These are phyloP conservation scores for Stichodactyla mertensii DNA, from an alignment of 64 coral and sea anemone genomes.

Conservation along the genomic window DNA sequence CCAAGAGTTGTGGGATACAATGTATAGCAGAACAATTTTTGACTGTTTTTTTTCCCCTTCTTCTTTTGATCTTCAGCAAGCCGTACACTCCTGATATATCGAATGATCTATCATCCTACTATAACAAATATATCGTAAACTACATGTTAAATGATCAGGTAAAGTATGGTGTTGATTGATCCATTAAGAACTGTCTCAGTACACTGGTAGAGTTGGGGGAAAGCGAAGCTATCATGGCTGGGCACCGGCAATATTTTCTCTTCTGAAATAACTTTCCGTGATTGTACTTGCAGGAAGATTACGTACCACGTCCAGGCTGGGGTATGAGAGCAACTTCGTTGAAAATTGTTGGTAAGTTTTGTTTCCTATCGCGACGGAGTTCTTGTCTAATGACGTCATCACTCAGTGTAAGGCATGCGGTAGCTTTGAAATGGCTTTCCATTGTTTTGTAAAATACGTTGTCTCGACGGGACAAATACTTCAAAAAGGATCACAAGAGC, in stretches of 20 bases:
- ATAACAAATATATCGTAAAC: conserved; percentile 72
- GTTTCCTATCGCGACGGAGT: no score
- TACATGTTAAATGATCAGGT: conserved; percentile 84
- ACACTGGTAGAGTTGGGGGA: no score
- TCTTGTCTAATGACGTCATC: no score
- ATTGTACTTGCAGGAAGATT: conserved; percentile 30
- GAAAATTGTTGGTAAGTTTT: conserved; percentile 33
- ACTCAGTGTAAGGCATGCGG: no score
- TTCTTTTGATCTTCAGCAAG: conserved; percentile 37
- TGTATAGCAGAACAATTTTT: neutral
- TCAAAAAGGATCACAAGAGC: no score
- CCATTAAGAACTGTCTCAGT: no score
- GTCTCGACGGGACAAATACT: no score
- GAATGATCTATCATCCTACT: conserved; percentile 72
- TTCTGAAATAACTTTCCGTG: no score
- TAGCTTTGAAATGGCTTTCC: no score
- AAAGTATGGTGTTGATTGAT: neutral
- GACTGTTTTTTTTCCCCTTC: neutral
- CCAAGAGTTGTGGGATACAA: neutral
- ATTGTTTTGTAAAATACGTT: no score
- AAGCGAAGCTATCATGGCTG: no score
- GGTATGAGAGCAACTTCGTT: conserved; percentile 46
- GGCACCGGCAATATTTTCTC: no score
- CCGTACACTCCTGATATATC: conserved; percentile 70
- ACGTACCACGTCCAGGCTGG: conserved; percentile 51